Evolutionary conservation across 64 coral and sea anemone genomes (phyloP).

Genomic region (Stylophora pistillata): DNA sequence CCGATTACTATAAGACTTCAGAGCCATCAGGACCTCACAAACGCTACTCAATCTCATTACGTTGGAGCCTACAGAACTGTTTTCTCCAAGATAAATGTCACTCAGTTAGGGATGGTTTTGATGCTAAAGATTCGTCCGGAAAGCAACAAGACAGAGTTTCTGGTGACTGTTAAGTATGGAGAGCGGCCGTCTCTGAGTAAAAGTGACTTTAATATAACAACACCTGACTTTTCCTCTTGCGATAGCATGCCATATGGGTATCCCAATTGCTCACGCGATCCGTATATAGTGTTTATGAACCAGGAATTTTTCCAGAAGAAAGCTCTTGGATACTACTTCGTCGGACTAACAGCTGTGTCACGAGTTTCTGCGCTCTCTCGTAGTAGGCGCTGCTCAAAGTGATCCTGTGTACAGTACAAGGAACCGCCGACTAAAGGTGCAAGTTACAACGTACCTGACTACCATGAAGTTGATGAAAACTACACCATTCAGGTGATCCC

Average conservation of each 20-base stretch:
- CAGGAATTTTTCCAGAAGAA: background rate
- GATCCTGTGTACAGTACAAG: constrained; percentile 18
- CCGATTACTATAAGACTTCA: background rate
- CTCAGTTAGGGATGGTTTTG: background rate
- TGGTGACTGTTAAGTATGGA: background rate
- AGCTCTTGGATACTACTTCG: background rate
- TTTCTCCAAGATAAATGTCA: constrained; percentile 8
- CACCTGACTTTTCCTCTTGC: constrained; percentile 7
- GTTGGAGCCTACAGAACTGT: constrained; percentile 7
- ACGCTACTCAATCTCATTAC: constrained; percentile 2
- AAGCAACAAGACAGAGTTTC: constrained; percentile 1
- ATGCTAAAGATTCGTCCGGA: constrained; percentile 28
- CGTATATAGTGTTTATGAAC: background rate
- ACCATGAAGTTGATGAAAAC: background rate
- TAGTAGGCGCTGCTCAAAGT: background rate
- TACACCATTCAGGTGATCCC: constrained; percentile 21
- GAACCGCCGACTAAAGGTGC: background rate
- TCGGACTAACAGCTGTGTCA: constrained; percentile 1
- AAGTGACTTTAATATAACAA: background rate
- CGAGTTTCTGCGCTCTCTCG: background rate
- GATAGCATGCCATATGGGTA: background rate
- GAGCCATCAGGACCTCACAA: background rate
- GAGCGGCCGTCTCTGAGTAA: background rate
- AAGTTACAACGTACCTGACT: background rate
- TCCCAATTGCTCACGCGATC: constrained; percentile 10